Percentiles rank a stretch among this genome's conserved stretches.
phyloP scores from a whole-genome alignment of 2,797 vertebrate genomes.

The Ispidina lecontei region DNA sequence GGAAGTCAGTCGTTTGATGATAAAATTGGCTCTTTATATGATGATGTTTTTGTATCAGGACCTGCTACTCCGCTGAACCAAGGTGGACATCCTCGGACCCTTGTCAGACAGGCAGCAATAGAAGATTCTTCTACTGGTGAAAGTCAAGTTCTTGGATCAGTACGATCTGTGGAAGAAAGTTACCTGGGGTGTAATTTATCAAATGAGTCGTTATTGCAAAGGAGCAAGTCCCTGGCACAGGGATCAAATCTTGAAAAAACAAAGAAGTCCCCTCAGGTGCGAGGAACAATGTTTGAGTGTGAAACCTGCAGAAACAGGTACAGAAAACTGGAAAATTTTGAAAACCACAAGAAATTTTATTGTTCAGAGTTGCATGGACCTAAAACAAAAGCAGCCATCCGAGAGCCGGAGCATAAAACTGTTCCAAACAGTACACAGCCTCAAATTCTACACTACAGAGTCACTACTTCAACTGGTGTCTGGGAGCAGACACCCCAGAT shows the following conservation, averaged over 20 bases:
- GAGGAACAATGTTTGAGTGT: constrained; percentile 98
- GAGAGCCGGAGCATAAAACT: constrained; percentile 87
- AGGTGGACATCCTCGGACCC: constrained; percentile 88
- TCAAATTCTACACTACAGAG: constrained; percentile 83
- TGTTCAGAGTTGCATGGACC: constrained; percentile 98
- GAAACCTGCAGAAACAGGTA: constrained; percentile 98
- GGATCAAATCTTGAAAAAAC: constrained; percentile 83
- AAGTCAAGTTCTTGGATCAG: constrained; percentile 81
- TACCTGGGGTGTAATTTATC: constrained; percentile 80
- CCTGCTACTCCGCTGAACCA: constrained; percentile 86
- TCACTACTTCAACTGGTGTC: constrained; percentile 77
- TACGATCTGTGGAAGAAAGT: constrained; percentile 89
- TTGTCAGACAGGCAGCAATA: constrained; percentile 93
- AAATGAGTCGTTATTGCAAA: constrained; percentile 79
- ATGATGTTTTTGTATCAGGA: constrained; percentile 93
- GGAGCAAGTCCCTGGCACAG: constrained; percentile 87
- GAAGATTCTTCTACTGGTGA: constrained; percentile 92
- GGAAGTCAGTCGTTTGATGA: constrained; percentile 98
- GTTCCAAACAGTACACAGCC: constrained; percentile 78
- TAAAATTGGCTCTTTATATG: constrained; percentile 89
- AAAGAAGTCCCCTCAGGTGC: constrained; percentile 90
- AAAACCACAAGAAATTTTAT: constrained; percentile 99
- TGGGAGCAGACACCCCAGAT: constrained; percentile 92
- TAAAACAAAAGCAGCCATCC: constrained; percentile 88
- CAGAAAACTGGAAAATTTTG: constrained; percentile 96